phyloP scores from a whole-genome alignment of 2,113 vertebrate species.

The Coptodon rendalli region DNA sequence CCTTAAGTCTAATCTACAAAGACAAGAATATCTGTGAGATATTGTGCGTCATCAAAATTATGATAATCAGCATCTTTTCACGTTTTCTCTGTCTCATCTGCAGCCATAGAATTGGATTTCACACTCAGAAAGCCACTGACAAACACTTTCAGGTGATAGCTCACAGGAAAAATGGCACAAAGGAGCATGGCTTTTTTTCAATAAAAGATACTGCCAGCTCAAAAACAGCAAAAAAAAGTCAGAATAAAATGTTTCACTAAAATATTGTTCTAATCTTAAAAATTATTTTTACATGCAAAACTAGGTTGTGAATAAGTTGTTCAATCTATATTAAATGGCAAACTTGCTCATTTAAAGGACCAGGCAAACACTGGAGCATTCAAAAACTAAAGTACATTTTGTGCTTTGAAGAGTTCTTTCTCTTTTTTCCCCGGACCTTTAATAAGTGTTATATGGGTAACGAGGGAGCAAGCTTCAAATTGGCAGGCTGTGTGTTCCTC shows the following conservation, averaged over 20 bases:
- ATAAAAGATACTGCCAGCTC: not conserved
- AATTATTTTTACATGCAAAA: not conserved
- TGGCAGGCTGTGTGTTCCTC: not conserved
- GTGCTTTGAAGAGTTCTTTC: not conserved
- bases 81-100: not conserved
- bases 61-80: slow-evolving; percentile 11
- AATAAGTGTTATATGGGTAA: not conserved
- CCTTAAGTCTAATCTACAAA: not conserved
- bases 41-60: not conserved
- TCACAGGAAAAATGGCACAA: not conserved
- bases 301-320: not conserved
- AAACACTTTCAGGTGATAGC: not conserved
- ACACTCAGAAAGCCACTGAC: not conserved
- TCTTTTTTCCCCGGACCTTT: not conserved
- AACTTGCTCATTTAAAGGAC: not conserved
- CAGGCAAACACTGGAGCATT: not conserved
- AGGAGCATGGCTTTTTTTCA: not conserved
- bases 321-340: not conserved
- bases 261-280: not conserved
- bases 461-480: not conserved
- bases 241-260: not conserved
- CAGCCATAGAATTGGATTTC: not conserved
- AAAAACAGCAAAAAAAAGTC: not conserved
- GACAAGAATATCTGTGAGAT: not conserved
- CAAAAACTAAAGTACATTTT: not conserved